Evolutionary conservation across 2,113 vertebrate species (phyloP).

Genomic region (Pycnonotus jocosus): DNA sequence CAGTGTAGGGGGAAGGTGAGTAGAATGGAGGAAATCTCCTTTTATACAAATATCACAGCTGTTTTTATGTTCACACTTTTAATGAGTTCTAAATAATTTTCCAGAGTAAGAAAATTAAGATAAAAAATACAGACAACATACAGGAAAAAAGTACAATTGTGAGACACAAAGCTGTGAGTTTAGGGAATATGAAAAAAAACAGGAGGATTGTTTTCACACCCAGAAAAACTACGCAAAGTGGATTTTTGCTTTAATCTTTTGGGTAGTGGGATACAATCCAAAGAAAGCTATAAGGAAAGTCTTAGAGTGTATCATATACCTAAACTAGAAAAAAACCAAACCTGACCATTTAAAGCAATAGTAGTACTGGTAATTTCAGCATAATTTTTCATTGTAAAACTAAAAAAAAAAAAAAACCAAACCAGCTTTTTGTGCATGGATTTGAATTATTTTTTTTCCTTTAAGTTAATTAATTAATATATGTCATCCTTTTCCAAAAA

Average conservation of each 20-base stretch:
- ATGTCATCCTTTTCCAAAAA: not conserved
- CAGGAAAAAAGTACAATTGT: not conserved
- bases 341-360: fast-evolving
- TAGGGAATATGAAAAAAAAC: not conserved
- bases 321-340: not conserved
- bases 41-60: not conserved
- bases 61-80: not conserved
- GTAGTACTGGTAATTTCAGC: not conserved
- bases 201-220: not conserved
- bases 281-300: not conserved
- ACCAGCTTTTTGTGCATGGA: not conserved
- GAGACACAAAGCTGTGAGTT: not conserved
- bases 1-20: fast-evolving
- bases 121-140: not conserved
- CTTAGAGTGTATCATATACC: not conserved
- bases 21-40: not conserved
- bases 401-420: not conserved
- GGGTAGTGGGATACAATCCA: not conserved
- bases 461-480: not conserved
- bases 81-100: not conserved
- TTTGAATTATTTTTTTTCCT: not conserved
- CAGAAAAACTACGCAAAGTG: not conserved
- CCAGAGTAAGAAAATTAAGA: not conserved
- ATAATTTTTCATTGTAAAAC: not conserved
- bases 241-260: not conserved